A percentile compares a stretch with the other conserved stretches of the same genome.
These are phyloP conservation scores for Hiodon alosoides DNA, from an alignment of 2,113 vertebrate genomes.

Conservation along the genomic window DNA sequence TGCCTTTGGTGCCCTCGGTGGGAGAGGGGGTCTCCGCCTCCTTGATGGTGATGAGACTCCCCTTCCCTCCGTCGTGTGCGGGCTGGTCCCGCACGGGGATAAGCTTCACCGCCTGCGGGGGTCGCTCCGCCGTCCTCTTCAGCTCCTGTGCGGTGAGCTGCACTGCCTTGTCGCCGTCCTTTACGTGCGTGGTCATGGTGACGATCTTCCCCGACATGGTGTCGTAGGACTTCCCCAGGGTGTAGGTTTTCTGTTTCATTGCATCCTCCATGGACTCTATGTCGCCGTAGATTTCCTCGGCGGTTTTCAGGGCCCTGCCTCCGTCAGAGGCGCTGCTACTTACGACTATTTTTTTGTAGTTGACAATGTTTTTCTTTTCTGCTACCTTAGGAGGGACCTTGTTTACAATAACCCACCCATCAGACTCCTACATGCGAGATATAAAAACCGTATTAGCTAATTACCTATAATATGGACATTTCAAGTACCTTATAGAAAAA, in stretches of 20 bases:
- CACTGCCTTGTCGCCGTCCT: slow-evolving; percentile 51
- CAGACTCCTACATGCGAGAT: slow-evolving; percentile 81
- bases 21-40: slow-evolving; percentile 66
- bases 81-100: slow-evolving; percentile 44
- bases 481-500: background rate
- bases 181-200: slow-evolving; percentile 66
- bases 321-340: slow-evolving; percentile 52
- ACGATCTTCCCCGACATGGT: slow-evolving; percentile 72
- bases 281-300: slow-evolving; percentile 61
- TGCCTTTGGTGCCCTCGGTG: slow-evolving; percentile 29
- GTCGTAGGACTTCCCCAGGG: slow-evolving; percentile 76
- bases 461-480: background rate
- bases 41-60: slow-evolving; percentile 58
- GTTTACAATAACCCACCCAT: slow-evolving; percentile 83
- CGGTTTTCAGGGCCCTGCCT: slow-evolving; percentile 31
- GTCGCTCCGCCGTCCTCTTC: slow-evolving; percentile 43
- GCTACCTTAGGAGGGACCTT: slow-evolving; percentile 77
- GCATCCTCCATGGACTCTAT: slow-evolving; percentile 58
- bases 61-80: slow-evolving; percentile 21
- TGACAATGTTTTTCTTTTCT: slow-evolving; percentile 66
- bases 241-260: slow-evolving; percentile 67
- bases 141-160: slow-evolving; percentile 43
- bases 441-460: slow-evolving; percentile 75
- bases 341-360: slow-evolving; percentile 69
- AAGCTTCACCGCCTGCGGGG: slow-evolving; percentile 47